Evolutionary conservation across 37 sponge, comb jelly and placozoan genomes (phyloP).

Genomic region (Aplysina aerophoba): DNA sequence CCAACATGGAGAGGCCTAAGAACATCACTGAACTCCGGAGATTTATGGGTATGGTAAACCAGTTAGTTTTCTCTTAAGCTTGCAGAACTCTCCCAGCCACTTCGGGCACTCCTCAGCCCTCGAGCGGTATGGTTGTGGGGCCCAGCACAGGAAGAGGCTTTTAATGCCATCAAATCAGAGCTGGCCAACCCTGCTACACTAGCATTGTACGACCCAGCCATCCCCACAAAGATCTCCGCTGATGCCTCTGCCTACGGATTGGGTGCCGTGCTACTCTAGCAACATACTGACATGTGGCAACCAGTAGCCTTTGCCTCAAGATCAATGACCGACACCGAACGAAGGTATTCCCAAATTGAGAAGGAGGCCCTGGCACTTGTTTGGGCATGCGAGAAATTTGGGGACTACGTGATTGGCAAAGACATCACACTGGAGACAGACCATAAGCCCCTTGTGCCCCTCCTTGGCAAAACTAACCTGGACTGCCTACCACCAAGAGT

Average conservation of each 20-base stretch:
- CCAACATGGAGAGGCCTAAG: slow-evolving; percentile 37
- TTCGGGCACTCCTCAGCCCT: slow-evolving; percentile 39
- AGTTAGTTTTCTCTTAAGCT: slow-evolving; percentile 31
- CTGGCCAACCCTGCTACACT: slow-evolving; percentile 44
- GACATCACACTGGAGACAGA: slow-evolving; percentile 39
- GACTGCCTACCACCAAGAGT: slow-evolving; percentile 45
- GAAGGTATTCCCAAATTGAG: slow-evolving; percentile 53
- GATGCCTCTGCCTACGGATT: slow-evolving; percentile 49
- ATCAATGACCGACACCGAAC: slow-evolving; percentile 40
- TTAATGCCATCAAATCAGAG: no score
- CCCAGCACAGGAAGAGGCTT: slow-evolving; percentile 31
- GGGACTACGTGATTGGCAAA: slow-evolving; percentile 39
- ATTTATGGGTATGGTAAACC: slow-evolving; percentile 54
- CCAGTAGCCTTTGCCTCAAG: slow-evolving; percentile 56
- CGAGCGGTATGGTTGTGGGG: slow-evolving; percentile 39
- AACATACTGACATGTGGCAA: slow-evolving; percentile 8
- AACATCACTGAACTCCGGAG: slow-evolving; percentile 34
- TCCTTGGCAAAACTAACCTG: slow-evolving; percentile 25
- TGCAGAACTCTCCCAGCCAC: slow-evolving; percentile 38
- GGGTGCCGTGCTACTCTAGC: slow-evolving; percentile 40
- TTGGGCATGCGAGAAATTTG: slow-evolving; percentile 62
- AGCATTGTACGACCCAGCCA: slow-evolving; percentile 35
- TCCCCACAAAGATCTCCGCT: slow-evolving; percentile 27
- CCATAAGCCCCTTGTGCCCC: slow-evolving; percentile 50
- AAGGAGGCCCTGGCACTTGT: slow-evolving; percentile 55